Conservation (phyloP, 2,797 vertebrate species). For the Anabacerthia variegaticeps region DNA sequence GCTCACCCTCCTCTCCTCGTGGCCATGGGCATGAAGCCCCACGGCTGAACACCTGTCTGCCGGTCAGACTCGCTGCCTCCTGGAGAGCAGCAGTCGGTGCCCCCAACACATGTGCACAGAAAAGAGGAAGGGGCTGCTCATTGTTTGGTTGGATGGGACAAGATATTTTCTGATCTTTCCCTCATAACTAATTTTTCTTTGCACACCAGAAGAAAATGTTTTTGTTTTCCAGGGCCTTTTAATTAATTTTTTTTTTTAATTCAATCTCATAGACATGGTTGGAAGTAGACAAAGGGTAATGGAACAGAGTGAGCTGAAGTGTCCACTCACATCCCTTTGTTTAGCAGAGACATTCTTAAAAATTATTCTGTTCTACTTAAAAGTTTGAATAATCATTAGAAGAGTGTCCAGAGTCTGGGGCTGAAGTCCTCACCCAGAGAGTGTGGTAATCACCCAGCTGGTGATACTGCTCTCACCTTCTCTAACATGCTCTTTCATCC, state of each 20-base stretch:
- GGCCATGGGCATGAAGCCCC: accelerated
- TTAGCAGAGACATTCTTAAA: not conserved
- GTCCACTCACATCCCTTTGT: not conserved
- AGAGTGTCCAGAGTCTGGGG: not conserved
- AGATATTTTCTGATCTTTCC: not conserved
- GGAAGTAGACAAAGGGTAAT: not conserved
- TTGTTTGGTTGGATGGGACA: not conserved
- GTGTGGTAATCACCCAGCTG: not conserved
- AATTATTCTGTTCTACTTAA: not conserved
- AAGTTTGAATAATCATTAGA: not conserved
- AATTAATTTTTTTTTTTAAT: not conserved
- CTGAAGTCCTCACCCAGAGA: not conserved
- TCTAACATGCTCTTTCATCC: not conserved
- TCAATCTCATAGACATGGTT: not conserved
- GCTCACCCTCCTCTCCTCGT: not conserved
- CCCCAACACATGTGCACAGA: accelerated
- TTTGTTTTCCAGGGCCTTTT: not conserved
- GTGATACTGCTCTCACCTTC: not conserved
- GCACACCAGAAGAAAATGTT: not conserved
- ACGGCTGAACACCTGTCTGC: accelerated
- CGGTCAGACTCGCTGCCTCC: accelerated
- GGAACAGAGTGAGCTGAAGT: not conserved
- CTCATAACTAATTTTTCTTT: not conserved
- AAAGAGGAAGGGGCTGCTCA: not conserved
- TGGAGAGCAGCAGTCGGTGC: accelerated